Evolutionary conservation across 2,888 invertebrate genomes (phyloP).

Genomic region (Ormyrus rosae): DNA sequence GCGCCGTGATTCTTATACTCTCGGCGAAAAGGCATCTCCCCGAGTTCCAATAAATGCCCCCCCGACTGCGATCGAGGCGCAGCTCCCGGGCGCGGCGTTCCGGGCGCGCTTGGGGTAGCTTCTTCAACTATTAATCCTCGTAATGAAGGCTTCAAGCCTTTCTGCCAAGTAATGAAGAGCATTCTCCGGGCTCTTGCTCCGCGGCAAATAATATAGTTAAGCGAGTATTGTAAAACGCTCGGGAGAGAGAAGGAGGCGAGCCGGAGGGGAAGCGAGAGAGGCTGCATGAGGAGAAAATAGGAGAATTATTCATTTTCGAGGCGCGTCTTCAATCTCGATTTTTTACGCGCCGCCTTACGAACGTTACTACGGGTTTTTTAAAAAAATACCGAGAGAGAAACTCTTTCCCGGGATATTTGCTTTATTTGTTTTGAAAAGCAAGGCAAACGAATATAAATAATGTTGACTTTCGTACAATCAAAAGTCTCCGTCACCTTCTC

Average conservation of each 20-base stretch:
- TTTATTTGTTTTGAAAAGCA: not conserved
- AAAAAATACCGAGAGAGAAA: no score
- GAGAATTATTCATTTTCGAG: conserved; percentile 45
- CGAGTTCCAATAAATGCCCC: conserved; percentile 33
- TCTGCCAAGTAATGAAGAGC: conserved; percentile 62
- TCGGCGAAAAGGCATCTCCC: not conserved
- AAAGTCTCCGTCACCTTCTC: not conserved
- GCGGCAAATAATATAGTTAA: conserved; percentile 54
- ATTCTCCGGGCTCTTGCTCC: conserved; percentile 58
- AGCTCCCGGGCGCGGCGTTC: conserved; percentile 14
- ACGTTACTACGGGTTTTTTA: not conserved
- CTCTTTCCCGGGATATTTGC: no score
- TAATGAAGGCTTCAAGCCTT: conserved; percentile 64
- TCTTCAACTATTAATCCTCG: conserved; percentile 63
- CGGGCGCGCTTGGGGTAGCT: conserved; percentile 56
- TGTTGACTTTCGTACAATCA: not conserved
- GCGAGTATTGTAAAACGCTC: conserved; percentile 53
- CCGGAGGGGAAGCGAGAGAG: conserved; percentile 33
- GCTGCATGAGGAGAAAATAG: conserved; percentile 48
- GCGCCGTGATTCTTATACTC: not conserved
- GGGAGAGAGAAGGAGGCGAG: conserved; percentile 35
- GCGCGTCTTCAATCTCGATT: conserved; percentile 36
- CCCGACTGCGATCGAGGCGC: not conserved
- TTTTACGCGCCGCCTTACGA: conserved; percentile 11
- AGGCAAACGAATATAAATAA: not conserved